A percentile compares a stretch with the other conserved stretches of the same genome.
Evolutionary conservation across 2,113 vertebrate species (phyloP).

Genomic region (Cryptotis parvus): DNA sequence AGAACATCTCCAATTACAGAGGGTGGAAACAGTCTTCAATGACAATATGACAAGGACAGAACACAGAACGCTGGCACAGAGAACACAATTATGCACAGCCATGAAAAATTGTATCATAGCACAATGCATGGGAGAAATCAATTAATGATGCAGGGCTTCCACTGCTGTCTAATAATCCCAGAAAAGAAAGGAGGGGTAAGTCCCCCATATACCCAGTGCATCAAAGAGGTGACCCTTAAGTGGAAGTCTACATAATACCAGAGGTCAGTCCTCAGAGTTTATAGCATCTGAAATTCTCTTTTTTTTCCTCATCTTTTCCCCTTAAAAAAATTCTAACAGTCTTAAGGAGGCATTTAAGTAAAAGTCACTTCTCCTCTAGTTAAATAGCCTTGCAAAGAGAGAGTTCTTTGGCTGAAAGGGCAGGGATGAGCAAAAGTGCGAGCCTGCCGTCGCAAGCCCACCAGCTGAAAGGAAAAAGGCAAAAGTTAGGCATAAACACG

Average conservation of each 20-base stretch:
- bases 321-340: slow-evolving; percentile 73
- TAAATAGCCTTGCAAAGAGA: slow-evolving; percentile 83
- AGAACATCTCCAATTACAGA: slow-evolving; percentile 94
- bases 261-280: slow-evolving; percentile 82
- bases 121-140: slow-evolving; percentile 92
- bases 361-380: slow-evolving; percentile 80
- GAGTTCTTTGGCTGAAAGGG: slow-evolving; percentile 76
- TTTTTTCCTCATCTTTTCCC: slow-evolving; percentile 52
- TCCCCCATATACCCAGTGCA: slow-evolving; percentile 25
- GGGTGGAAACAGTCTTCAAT: slow-evolving; percentile 92
- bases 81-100: slow-evolving; percentile 93
- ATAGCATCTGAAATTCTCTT: slow-evolving; percentile 63
- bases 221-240: slow-evolving; percentile 81
- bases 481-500: slow-evolving; percentile 87
- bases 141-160: slow-evolving; percentile 89
- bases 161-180: slow-evolving; percentile 89
- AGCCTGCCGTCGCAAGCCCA: slow-evolving; percentile 61
- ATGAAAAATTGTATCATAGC: slow-evolving; percentile 92
- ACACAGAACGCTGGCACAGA: slow-evolving; percentile 88
- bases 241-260: slow-evolving; percentile 83
- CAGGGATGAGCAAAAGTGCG: slow-evolving; percentile 73
- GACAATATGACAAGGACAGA: slow-evolving; percentile 93
- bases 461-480: slow-evolving; percentile 83
- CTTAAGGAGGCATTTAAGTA: slow-evolving; percentile 84
- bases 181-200: slow-evolving; percentile 76